A percentile compares a stretch with the other conserved stretches of the same genome.
phyloP scores from a whole-genome alignment of 2,113 vertebrate genomes.

The Amphiprion ocellaris region DNA sequence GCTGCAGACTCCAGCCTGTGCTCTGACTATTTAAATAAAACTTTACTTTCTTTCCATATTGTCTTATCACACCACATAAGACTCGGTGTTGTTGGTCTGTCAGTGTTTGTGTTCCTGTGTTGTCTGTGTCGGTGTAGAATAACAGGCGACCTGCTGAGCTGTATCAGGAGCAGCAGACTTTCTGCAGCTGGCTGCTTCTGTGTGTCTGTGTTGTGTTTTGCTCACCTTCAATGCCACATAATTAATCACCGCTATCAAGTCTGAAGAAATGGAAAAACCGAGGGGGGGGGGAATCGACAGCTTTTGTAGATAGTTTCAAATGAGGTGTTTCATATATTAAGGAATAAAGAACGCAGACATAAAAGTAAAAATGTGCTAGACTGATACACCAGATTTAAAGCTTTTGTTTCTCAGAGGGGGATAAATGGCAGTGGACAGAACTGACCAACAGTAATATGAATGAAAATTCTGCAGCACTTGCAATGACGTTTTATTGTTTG shows the following conservation, averaged over 20 bases:
- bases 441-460: neutral
- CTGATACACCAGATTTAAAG: too few species aligned
- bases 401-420: too few species aligned
- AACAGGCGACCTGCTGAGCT: constrained; percentile 17
- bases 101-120: constrained; percentile 4
- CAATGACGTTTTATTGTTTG: neutral
- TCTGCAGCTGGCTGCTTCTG: constrained; percentile 24
- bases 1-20: neutral
- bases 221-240: neutral
- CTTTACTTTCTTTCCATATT: neutral
- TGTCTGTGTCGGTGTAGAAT: constrained; percentile 2
- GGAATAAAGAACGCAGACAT: neutral
- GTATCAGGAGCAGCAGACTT: constrained; percentile 30
- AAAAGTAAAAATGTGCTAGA: neutral
- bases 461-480: neutral
- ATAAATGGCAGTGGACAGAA: too few species aligned
- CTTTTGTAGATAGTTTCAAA: neutral
- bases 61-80: constrained; percentile 4
- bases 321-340: neutral
- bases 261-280: neutral
- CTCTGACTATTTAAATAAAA: neutral
- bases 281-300: too few species aligned
- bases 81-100: neutral
- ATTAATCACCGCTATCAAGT: constrained; percentile 23
- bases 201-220: neutral